These are phyloP conservation scores for Neodon shergylaensis DNA, from an alignment of 2,113 vertebrate species.

Conservation along the genomic window DNA sequence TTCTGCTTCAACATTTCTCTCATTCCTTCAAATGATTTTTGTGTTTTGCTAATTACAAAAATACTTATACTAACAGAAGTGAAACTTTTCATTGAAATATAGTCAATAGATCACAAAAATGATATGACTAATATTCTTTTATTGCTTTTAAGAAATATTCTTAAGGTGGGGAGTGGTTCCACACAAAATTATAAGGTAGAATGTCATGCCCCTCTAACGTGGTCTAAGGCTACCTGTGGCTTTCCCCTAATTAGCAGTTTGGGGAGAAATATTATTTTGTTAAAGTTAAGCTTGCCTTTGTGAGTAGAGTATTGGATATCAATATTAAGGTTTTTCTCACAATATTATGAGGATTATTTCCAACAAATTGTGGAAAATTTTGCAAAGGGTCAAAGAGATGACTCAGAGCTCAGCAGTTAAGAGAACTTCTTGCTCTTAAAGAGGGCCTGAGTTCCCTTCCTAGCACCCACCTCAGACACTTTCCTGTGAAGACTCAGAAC, in stretches of 20 bases:
- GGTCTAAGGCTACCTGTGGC: accelerated
- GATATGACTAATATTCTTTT: conserved; percentile 31
- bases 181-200: neutral
- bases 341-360: neutral
- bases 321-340: neutral
- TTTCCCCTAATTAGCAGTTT: neutral
- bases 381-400: neutral
- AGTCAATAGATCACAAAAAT: neutral
- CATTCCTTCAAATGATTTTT: neutral
- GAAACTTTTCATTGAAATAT: neutral
- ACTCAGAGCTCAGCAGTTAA: neutral
- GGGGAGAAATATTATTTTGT: neutral
- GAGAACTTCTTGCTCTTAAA: neutral
- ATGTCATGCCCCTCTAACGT: accelerated
- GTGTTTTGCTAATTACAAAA: conserved; percentile 11
- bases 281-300: neutral
- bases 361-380: neutral
- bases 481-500: no score
- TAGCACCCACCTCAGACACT: neutral
- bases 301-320: neutral
- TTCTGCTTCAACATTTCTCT: neutral
- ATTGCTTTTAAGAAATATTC: neutral
- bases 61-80: neutral
- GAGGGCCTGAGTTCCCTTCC: neutral
- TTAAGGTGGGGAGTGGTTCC: neutral